Percentiles rank a stretch among this genome's conserved stretches.
These are phyloP conservation scores for Cricetomys ansorgei DNA, from an alignment of 2,113 vertebrate genomes.

Conservation along the genomic window DNA sequence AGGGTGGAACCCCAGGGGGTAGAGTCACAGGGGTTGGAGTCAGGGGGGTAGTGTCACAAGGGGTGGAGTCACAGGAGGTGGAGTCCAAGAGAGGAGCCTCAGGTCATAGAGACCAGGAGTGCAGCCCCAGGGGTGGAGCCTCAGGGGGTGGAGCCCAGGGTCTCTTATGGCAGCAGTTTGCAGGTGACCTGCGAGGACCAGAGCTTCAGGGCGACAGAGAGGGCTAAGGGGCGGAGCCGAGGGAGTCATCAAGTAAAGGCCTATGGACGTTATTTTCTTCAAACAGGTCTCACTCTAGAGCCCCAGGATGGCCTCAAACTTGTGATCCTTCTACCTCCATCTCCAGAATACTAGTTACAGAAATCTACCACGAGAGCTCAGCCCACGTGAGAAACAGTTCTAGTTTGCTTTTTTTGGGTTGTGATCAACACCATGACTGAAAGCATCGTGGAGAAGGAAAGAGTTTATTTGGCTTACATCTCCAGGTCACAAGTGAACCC, in stretches of 20 bases:
- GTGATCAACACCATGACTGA: neutral
- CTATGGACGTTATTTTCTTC: neutral
- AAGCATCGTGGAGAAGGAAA: neutral
- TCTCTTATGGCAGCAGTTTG: neutral
- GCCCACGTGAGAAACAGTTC: neutral
- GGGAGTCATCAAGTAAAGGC: neutral
- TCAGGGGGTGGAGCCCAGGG: neutral
- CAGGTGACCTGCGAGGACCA: neutral
- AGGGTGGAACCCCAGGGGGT: too few relatives aligned
- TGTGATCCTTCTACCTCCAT: neutral
- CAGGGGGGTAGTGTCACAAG: too few relatives aligned
- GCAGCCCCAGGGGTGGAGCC: too few relatives aligned
- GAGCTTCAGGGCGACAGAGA: neutral
- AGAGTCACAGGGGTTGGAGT: too few relatives aligned
- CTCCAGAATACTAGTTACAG: neutral
- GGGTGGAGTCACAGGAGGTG: too few relatives aligned
- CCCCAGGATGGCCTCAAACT: neutral
- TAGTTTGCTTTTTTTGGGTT: neutral
- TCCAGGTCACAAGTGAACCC: neutral
- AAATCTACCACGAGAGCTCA: neutral
- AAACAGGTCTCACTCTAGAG: neutral
- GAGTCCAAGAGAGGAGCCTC: too few relatives aligned
- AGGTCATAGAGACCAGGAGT: too few relatives aligned
- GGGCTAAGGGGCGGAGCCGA: neutral
- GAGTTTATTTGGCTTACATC: neutral